Base-by-base conservation (phyloP, 2,797 vertebrate genomes). In the Mormyrus hasselquistii region DNA sequence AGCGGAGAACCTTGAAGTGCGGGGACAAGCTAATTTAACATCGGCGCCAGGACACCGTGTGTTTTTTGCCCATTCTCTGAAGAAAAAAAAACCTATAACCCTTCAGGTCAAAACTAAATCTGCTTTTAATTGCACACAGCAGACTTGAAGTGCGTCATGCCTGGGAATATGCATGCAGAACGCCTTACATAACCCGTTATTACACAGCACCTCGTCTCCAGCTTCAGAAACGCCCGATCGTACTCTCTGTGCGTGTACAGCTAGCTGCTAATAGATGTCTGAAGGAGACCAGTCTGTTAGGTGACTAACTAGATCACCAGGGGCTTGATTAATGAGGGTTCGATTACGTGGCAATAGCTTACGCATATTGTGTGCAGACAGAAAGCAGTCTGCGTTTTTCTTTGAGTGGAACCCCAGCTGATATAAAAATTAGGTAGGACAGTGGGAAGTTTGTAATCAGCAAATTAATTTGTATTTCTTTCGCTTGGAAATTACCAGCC, bases 71-170 rank as follows among this genome's bases (percentile, higher is more conserved):
- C 83, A 86, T 8, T 86, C 22, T 29, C 49, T 14, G n/a, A n/a
- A 84, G 16, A 50, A 86, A 53, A 34, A 34, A 86, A 52, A 25
- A 52, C 22, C 14, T 53, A 22, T 25, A 53, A 29, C 83, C 83
- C 49, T 82, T 82, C 69, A 88, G 44, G 87, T 88, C 62, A 69
- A 6, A 62, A 62, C 38, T 73, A 65, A 49, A 47, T 49, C 29
- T 87, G 55, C 34, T 62, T 87, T 88, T 65, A 88, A 88, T 65
- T 73, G 87, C 22, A 47, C 38, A 38, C 57, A 88, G 53, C 53
- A 88, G 34, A 25, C 47, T 86, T 86, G 50, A 34, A 52, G 83
- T 86, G 47, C 25, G 83, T 52, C 47, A 86, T 34, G 50, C 22
- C 14, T 52, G 47, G 49, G 83, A 86, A 86, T 14, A 47, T 52